These are phyloP conservation scores for Gerris lacustris DNA, from an alignment of 2,888 invertebrate species.

Conservation along the genomic window DNA sequence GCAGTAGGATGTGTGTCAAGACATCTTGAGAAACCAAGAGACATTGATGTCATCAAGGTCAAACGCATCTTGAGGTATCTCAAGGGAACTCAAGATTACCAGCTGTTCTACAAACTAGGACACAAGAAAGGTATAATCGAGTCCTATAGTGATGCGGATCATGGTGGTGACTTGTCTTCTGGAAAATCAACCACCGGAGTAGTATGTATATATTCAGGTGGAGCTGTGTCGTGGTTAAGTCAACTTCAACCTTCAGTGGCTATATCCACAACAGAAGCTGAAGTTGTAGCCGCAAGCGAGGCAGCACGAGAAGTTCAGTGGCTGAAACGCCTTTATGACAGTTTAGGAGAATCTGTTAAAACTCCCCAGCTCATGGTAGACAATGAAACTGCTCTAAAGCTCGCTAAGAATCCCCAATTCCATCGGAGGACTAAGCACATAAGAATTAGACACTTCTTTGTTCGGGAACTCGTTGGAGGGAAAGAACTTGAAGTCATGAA, in stretches of 20 bases:
- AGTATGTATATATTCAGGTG: conserved; percentile 22
- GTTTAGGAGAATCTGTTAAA: conserved; percentile 26
- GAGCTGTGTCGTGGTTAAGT: conserved; percentile 20
- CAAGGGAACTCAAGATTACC: conserved; percentile 17
- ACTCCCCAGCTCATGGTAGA: conserved; percentile 30
- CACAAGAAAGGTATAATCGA: conserved; percentile 18
- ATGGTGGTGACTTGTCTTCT: conserved; percentile 31
- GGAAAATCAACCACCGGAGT: conserved; percentile 32
- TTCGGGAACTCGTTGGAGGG: no score
- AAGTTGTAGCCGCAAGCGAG: conserved; percentile 23
- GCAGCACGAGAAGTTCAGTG: conserved; percentile 30
- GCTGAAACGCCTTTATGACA: conserved; percentile 31
- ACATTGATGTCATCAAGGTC: conserved; percentile 26
- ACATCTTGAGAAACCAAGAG: conserved; percentile 29
- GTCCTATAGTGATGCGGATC: conserved; percentile 35
- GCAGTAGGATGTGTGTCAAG: no score
- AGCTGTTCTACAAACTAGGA: conserved; percentile 8
- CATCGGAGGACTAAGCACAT: conserved; percentile 33
- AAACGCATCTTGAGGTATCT: conserved; percentile 21
- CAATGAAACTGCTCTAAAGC: conserved; percentile 32
- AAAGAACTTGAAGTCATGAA: no score
- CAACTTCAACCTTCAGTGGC: conserved; percentile 16
- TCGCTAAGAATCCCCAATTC: conserved; percentile 33
- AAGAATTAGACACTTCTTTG: no score
- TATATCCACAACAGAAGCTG: conserved; percentile 21